Percentiles rank a stretch among this genome's conserved stretches.
phyloP scores from a whole-genome alignment of 1,140 invertebrate genomes.

The Cyclina sinensis region DNA sequence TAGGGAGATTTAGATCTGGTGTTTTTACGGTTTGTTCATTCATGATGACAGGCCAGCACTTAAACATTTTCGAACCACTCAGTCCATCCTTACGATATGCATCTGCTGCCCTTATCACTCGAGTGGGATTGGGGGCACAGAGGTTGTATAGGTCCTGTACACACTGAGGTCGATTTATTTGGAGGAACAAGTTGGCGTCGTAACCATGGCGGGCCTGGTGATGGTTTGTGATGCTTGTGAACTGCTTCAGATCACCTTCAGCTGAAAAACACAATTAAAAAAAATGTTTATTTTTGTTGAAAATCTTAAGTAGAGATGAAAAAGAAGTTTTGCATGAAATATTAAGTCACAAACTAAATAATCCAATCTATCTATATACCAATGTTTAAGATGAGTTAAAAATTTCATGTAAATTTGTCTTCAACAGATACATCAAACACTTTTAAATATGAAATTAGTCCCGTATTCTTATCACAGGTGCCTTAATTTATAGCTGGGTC shows the following conservation, averaged over 20 bases:
- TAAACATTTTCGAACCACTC: constrained; percentile 78
- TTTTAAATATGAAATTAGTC: too few species aligned
- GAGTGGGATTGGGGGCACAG: constrained; percentile 78
- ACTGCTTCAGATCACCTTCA: constrained; percentile 81
- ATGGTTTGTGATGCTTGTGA: constrained; percentile 73
- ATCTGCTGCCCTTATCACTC: constrained; percentile 77
- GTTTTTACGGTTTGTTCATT: constrained; percentile 76
- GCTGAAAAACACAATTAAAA: constrained; percentile 69
- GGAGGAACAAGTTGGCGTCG: constrained; percentile 79
- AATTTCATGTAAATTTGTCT: too few species aligned
- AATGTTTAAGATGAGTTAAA: too few species aligned
- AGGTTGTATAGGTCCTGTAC: constrained; percentile 77
- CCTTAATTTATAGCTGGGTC: too few species aligned
- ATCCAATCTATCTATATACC: too few species aligned
- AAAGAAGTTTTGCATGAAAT: too few species aligned
- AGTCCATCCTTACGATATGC: constrained; percentile 81
- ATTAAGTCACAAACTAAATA: too few species aligned
- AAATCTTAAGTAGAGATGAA: too few species aligned
- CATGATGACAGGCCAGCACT: constrained; percentile 81
- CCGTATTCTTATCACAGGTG: too few species aligned
- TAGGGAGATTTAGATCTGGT: constrained; percentile 77
- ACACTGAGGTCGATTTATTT: constrained; percentile 77
- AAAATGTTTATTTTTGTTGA: too few species aligned
- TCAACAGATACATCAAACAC: too few species aligned
- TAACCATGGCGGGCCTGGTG: constrained; percentile 80